These are phyloP conservation scores for Cecidostiba fungosa DNA, from an alignment of 2,888 invertebrate species.

Conservation along the genomic window DNA sequence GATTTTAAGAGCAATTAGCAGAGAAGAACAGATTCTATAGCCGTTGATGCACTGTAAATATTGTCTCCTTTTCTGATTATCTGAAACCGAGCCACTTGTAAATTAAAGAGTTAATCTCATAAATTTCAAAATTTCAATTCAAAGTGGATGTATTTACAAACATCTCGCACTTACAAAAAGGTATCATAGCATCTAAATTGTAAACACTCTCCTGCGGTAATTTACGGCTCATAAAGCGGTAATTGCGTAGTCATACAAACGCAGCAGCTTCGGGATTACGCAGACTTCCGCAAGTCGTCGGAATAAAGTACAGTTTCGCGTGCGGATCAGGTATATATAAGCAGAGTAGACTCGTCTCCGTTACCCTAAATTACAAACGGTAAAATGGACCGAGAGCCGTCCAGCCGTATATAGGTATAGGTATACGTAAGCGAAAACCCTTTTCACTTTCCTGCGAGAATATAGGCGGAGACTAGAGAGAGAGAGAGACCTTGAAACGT, in stretches of 20 bases:
- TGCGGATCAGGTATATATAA: slow-evolving; percentile 28
- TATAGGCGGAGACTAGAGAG: not conserved
- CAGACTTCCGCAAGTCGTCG: not conserved
- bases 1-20: too few species aligned
- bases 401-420: not conserved
- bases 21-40: too few species aligned
- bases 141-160: slow-evolving; percentile 7
- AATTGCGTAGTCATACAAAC: slow-evolving; percentile 10
- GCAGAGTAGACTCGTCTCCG: not conserved
- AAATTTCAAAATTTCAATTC: not conserved
- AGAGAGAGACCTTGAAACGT: slow-evolving; percentile 61
- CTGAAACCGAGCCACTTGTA: not conserved
- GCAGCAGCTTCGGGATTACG: not conserved
- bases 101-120: not conserved
- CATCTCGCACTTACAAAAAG: not conserved
- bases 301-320: slow-evolving; percentile 25
- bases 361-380: slow-evolving; percentile 54
- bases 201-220: not conserved
- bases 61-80: too few species aligned
- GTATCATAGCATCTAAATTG: slow-evolving; percentile 37
- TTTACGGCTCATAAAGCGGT: slow-evolving; percentile 49
- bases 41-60: too few species aligned
- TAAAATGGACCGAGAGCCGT: slow-evolving; percentile 30
- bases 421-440: slow-evolving; percentile 36
- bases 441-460: slow-evolving; percentile 41